phyloP scores from a whole-genome alignment of 2,888 invertebrate species.

The Odontothrips loti region DNA sequence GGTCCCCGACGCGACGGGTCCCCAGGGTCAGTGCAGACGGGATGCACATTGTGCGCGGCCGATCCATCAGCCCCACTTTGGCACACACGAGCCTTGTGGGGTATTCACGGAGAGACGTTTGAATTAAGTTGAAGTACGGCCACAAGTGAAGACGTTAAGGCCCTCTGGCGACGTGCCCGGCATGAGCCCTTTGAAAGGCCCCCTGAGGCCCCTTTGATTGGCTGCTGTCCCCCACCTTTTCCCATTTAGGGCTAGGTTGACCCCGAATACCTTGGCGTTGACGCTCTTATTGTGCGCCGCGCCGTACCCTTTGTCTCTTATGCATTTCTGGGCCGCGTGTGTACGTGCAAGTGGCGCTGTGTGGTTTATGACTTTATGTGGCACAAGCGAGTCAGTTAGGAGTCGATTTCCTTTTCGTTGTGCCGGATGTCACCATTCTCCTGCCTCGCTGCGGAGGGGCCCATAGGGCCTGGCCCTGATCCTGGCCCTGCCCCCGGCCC shows the following conservation, averaged over 20 bases:
- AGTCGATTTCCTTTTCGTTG: too few relatives aligned
- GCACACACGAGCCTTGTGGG: background rate
- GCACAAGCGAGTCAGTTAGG: too few relatives aligned
- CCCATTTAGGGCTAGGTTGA: background rate
- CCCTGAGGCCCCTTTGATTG: background rate
- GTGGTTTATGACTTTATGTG: too few relatives aligned
- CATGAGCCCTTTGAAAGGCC: constrained; percentile 17
- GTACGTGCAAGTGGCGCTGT: too few relatives aligned
- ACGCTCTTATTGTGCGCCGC: background rate
- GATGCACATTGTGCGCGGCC: background rate
- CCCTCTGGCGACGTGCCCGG: background rate
- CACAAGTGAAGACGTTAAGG: background rate
- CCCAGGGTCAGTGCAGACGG: background rate
- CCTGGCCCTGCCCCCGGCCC: too few relatives aligned
- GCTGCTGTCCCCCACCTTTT: background rate
- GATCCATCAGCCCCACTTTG: background rate
- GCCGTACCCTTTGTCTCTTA: background rate
- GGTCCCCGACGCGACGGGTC: too few relatives aligned
- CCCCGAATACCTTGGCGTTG: background rate
- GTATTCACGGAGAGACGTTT: background rate
- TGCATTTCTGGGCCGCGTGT: too few relatives aligned
- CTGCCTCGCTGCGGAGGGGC: too few relatives aligned
- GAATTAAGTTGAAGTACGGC: background rate
- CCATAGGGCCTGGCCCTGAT: too few relatives aligned
- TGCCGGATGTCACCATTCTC: too few relatives aligned